Evolutionary conservation across 2,113 vertebrate species (phyloP).

Genomic region (Aptenodytes forsteri): DNA sequence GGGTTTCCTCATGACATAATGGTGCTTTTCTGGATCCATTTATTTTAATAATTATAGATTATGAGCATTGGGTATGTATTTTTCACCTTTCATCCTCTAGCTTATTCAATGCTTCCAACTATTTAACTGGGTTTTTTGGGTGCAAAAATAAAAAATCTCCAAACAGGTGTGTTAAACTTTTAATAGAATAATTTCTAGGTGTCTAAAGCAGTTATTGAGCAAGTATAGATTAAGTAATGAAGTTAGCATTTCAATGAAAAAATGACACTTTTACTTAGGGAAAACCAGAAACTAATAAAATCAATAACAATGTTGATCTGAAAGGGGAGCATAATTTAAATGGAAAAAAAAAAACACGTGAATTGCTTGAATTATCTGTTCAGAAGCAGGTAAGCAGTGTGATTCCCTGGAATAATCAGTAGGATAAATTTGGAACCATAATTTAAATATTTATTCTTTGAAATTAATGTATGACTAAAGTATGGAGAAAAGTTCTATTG

Average conservation of each 20-base stretch:
- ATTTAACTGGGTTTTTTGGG: background rate
- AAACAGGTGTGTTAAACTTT: background rate
- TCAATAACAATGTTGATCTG: background rate
- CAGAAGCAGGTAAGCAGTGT: background rate
- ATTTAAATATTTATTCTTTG: background rate
- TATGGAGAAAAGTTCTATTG: background rate
- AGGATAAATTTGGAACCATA: background rate
- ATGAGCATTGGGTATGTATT: background rate
- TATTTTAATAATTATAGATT: background rate
- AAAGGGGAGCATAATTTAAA: background rate
- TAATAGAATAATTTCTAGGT: background rate
- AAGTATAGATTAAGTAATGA: background rate
- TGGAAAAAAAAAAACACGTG: background rate
- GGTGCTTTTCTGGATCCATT: background rate
- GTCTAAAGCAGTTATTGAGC: background rate
- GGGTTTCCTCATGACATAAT: background rate
- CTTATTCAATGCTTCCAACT: background rate
- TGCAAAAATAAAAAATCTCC: background rate
- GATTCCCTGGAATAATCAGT: background rate
- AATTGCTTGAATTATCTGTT: background rate
- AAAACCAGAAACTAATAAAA: background rate
- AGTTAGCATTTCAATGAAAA: background rate
- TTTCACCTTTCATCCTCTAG: background rate
- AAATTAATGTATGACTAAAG: background rate
- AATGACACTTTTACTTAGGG: background rate